Base-by-base conservation (phyloP, 2,888 invertebrate genomes). In the Diachrysia chrysitis region DNA sequence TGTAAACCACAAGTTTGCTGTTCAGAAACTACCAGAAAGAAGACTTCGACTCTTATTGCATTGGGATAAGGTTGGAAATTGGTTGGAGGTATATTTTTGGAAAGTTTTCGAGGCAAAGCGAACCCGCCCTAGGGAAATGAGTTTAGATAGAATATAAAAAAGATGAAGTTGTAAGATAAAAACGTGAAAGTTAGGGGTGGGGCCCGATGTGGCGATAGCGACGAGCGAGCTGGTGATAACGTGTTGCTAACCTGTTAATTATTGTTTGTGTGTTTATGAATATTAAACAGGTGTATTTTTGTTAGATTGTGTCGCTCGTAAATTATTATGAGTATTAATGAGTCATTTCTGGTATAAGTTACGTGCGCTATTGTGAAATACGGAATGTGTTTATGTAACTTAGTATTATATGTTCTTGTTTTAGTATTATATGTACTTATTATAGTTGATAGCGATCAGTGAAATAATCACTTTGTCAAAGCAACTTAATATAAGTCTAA, bases 71-170 rank as follows among this genome's bases (percentile, higher is more conserved):
- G 73, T 69, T 64, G 17, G 48, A n/a, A 60, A 57, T 75, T 6
- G 7, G 17, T 0, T 37, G 46, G 3, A 14, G 1, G 48, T 59
- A 2, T 21, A 57, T 71, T 67, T 74, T 63, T 12, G 37, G 53
- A 59, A 78, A 67, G 55, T 59, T 67, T 66, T 74, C 21, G 23
- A 29, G 37, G 29, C 42, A 62, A 74, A 64, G 59, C 60, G 69
- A 72, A 62, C 66, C 66, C 73, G 78, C 80, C 82, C 82, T 76
- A 81, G 82, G 84, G 83, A 85, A 87, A 84, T 82, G 79, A 80
- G 64, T 80, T 76, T 66, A 79, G 74, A 79, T 69, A 69, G 73
- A 73, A 71, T 70, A 73, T 78, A 81, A 73, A 81, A 76, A 73
- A 82, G 82, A 77, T 81, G 74, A 69, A 73, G 69, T 70, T 68